Base-by-base conservation (phyloP, 2,113 vertebrate species). In the Danionella cerebrum region DNA sequence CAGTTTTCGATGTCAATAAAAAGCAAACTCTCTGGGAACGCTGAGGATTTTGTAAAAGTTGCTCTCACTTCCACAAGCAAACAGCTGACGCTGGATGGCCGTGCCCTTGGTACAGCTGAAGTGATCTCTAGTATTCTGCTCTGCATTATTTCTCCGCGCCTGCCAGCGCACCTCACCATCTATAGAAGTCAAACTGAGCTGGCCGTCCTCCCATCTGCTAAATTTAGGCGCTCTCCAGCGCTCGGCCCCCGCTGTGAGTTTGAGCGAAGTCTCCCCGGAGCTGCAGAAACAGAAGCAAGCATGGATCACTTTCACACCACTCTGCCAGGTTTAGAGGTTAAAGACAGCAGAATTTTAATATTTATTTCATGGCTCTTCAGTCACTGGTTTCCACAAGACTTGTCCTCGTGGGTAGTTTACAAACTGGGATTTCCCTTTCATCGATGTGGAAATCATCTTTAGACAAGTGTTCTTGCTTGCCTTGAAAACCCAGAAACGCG, bases 171-270 rank as follows among this genome's bases (percentile, higher is more conserved):
- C 90, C 88, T 93, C 91, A 90, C 94, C 96, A 96, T 97, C 95
- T 97, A 97, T 94, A 97, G 95, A 90, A 93, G 90, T 95, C 89
- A 86, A 85, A 83, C 81, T 71, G 83, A 81, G 81, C 86, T 93
- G 92, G 92, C 88, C 75, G 64, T 63, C 80, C 76, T 84, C 84
- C 86, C 77, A 69, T 80, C 71, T 79, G 80, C 72, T 92, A 97
- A 97, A 96, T 98, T 95, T 94, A 93, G 93, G 92, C 82, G 78
- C 71, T 54, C 82, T 47, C 62, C 54, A 29, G 48, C 71, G 21
- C 55, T 27, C 8, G 16, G 21, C 62, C 69, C 75, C 79, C 75
- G 2, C 67, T 39, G 58, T 44, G 48, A 31, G 58, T 65, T 36
- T 65, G 39, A 48, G 45, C 25, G 39, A 47, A 65, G 24, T 64